Conservation (phyloP, 1,140 invertebrate species). For the Habropoda laboriosa region DNA sequence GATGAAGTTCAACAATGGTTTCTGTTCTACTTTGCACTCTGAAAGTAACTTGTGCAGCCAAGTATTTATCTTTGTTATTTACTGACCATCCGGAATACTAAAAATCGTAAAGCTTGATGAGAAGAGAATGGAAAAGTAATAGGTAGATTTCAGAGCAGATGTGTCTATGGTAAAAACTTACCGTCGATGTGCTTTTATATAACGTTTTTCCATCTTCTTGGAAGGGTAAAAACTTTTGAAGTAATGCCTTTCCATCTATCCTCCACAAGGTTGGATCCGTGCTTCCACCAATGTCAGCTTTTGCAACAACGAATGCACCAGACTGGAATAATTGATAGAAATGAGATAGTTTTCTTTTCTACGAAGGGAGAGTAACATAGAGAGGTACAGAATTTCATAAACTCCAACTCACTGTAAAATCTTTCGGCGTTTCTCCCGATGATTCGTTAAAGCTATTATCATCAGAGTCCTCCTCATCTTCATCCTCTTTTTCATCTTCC, state of each 20-base stretch:
- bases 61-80: constrained; percentile 86
- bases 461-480: constrained; percentile 80
- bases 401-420: constrained; percentile 76
- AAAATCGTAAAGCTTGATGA: constrained; percentile 63
- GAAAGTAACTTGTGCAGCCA: constrained; percentile 81
- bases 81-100: constrained; percentile 88
- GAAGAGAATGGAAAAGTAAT: constrained; percentile 29
- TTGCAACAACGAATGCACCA: constrained; percentile 87
- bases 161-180: constrained; percentile 75
- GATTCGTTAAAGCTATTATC: constrained; percentile 78
- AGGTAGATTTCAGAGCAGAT: neutral
- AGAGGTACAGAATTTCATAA: neutral
- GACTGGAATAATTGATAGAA: constrained; percentile 81
- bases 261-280: constrained; percentile 88
- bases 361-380: neutral
- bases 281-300: constrained; percentile 84
- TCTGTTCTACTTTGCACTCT: constrained; percentile 82
- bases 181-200: constrained; percentile 90
- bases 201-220: constrained; percentile 86
- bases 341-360: neutral
- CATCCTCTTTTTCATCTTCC: constrained; percentile 81
- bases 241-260: constrained; percentile 90
- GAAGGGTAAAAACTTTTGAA: constrained; percentile 90
- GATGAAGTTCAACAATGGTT: constrained; percentile 82
- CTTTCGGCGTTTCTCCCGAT: constrained; percentile 78